These are phyloP conservation scores for Melanotaenia nigrans DNA, from an alignment of 2,797 vertebrate species.

Conservation along the genomic window DNA sequence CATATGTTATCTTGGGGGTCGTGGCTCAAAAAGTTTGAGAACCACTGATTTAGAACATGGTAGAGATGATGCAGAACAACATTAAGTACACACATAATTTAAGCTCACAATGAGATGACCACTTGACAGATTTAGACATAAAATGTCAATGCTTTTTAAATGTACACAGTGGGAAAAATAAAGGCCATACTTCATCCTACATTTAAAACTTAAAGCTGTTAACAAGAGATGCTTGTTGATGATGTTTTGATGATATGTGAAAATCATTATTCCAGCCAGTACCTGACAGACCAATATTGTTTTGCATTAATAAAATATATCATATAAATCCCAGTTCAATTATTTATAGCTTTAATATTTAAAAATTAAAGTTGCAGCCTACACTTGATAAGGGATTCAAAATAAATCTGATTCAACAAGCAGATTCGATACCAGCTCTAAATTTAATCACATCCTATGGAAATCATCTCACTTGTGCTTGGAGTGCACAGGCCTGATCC, in stretches of 20 bases:
- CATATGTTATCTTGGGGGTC: too few relatives aligned
- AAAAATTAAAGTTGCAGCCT: neutral
- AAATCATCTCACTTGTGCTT: slow-evolving; percentile 12
- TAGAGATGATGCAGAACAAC: neutral
- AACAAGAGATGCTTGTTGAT: neutral
- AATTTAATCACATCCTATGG: slow-evolving; percentile 22
- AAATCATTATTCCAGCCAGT: neutral
- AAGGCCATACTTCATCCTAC: neutral
- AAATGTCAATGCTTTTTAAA: neutral
- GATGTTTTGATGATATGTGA: neutral
- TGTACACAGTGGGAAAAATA: neutral
- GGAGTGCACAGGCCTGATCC: slow-evolving; percentile 48
- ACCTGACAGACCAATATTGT: too few relatives aligned
- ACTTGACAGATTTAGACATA: neutral
- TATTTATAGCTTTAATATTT: slow-evolving; percentile 3
- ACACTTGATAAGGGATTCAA: slow-evolving; percentile 14
- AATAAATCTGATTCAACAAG: slow-evolving; percentile 6
- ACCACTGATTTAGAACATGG: too few relatives aligned
- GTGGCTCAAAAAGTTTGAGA: too few relatives aligned
- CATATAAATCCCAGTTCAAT: neutral
- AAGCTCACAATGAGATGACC: neutral
- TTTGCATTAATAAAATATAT: neutral
- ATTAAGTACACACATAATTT: neutral
- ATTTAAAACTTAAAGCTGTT: neutral
- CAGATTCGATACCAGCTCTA: slow-evolving; percentile 20